Base-by-base conservation (phyloP, 1,140 invertebrate species). In the Tetraneura akinire region DNA sequence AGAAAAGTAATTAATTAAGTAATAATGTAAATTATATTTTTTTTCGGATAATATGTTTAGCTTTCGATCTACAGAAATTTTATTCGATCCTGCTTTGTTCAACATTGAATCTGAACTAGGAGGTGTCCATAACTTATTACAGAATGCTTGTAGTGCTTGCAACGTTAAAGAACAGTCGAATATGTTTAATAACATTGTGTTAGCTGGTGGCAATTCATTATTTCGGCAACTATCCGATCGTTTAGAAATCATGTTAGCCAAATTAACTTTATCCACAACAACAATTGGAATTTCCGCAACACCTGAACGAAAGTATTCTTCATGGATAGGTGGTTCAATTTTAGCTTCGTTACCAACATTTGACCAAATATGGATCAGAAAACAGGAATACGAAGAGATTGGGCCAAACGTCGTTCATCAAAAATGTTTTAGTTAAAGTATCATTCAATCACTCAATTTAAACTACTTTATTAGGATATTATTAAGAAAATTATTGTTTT, bases 101-200 rank as follows among this genome's bases (percentile, higher is more conserved):
- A 93, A 93, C 83, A 93, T 94, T 92, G 92, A 93, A 88, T 90
- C 91, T 23, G 18, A 55, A 10, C 10, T 55, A 73, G 90, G 88
- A 84, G 92, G 92, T 82, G 92, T 94, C 84, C 92, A 93, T 84
- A 92, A 94, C 85, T 92, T 91, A 83, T 92, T 92, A 51, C 95
- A 94, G 90, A 95, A 95, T 87, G 94, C 92, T 80, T 96, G 96
- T 89, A 95, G 95, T 93, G 94, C 94, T 89, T 95, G 93, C 86
- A 92, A 93, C 85, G 92, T 95, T 81, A 93, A 96, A 87, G 95
- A 96, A 90, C 91, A 94, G 90, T 92, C 95, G 89, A 94, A 96
- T 88, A 87, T 96, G 87, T 96, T 96, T 86, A 93, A 93, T 88
- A 96, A 96, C 90, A 95, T 92, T 83, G n/a, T 42, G 11, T 21